phyloP scores from a whole-genome alignment of 2,888 invertebrate genomes.

The Acrocyrtus sp. region DNA sequence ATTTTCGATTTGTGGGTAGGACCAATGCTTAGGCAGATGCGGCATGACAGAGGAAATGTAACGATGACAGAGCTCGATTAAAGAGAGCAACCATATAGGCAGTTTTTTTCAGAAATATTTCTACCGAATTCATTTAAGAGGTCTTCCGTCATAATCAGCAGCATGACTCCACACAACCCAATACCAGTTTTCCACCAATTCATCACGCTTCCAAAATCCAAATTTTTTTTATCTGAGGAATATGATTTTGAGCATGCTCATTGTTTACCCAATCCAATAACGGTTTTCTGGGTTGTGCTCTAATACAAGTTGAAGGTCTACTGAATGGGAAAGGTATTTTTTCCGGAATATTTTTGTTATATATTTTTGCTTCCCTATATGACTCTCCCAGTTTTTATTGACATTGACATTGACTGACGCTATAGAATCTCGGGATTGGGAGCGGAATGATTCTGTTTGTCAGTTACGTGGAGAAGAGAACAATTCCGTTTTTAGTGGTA shows the following conservation, averaged over 20 bases:
- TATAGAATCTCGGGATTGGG: neutral
- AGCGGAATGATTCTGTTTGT: too few species aligned
- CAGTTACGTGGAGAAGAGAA: too few species aligned
- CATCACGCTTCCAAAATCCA: conserved; percentile 40
- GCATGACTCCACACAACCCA: conserved; percentile 35
- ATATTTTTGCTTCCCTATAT: conserved; percentile 12
- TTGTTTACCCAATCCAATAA: conserved; percentile 43
- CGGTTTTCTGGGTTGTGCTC: conserved; percentile 44
- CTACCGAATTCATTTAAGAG: too few species aligned
- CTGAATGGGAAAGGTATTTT: too few species aligned
- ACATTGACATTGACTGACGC: conserved; percentile 36
- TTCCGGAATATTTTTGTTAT: too few species aligned
- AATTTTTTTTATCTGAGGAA: conserved; percentile 19
- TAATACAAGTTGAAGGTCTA: conserved; percentile 29
- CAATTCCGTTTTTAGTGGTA: conserved; percentile 17
- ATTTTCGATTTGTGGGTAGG: too few species aligned
- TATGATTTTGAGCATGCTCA: conserved; percentile 23
- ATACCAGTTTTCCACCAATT: conserved; percentile 19
- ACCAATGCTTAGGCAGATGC: too few species aligned
- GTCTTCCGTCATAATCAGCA: conserved; percentile 43
- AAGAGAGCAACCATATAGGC: too few species aligned
- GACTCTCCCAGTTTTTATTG: conserved; percentile 28
- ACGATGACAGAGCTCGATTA: too few species aligned
- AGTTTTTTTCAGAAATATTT: too few species aligned
- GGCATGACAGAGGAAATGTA: too few species aligned